Percentiles rank a stretch among this genome's conserved stretches.
Conservation (phyloP, 2,888 invertebrate species). For the Meteorus colon region DNA sequence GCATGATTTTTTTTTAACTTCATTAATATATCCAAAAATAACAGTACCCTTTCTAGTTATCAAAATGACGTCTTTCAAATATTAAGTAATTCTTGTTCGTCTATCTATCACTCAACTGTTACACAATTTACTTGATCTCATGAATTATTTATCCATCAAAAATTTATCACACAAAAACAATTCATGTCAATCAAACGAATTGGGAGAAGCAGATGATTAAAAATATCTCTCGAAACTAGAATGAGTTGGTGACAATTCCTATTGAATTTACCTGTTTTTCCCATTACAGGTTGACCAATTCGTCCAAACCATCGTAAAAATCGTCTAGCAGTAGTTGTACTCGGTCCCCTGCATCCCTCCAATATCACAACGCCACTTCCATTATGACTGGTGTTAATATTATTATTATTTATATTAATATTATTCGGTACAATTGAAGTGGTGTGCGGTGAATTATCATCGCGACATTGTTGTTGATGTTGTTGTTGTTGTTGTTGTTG, state of each 20-base stretch:
- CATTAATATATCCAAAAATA: no score
- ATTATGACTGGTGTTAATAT: slow-evolving; percentile 55
- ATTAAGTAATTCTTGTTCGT: no score
- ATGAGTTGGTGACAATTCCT: neutral
- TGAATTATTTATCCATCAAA: no score
- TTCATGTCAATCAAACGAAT: neutral
- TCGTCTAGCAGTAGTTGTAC: slow-evolving; percentile 74
- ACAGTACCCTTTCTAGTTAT: no score
- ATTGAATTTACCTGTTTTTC: slow-evolving; percentile 71
- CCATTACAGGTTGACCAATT: slow-evolving; percentile 75
- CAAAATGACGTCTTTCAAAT: no score
- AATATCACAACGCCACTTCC: slow-evolving; percentile 66
- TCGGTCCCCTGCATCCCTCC: slow-evolving; percentile 66
- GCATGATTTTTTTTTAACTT: no score
- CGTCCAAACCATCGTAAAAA: slow-evolving; percentile 76
- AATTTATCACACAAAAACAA: no score
- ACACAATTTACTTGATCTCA: no score
- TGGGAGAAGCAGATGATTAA: neutral
- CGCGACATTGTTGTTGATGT: slow-evolving; percentile 40
- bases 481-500: neutral
- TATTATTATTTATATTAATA: slow-evolving; percentile 48
- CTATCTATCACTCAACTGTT: no score
- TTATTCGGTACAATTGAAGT: slow-evolving; percentile 44
- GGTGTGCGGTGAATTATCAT: slow-evolving; percentile 23
- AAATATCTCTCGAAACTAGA: neutral